Percentiles rank a stretch among this genome's conserved stretches.
Evolutionary conservation across 1,140 invertebrate species (phyloP).

Genomic region (Pseudomyrmex sp.): DNA sequence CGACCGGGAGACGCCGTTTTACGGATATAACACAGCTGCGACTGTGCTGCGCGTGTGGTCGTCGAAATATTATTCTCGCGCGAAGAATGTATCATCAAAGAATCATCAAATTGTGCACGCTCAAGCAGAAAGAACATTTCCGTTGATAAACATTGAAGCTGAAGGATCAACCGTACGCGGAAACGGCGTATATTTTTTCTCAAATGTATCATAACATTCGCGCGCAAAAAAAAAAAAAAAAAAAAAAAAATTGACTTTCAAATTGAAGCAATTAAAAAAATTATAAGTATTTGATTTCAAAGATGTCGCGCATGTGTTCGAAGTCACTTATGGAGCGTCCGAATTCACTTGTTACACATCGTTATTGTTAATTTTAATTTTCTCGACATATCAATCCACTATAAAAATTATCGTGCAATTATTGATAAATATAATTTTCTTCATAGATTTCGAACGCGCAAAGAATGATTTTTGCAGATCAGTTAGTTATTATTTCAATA

Average conservation of each 20-base stretch:
- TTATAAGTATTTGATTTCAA: background rate
- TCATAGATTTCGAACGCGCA: no score
- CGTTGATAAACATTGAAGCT: background rate
- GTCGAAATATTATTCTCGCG: slow-evolving; percentile 8
- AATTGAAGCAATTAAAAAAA: background rate
- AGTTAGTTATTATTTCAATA: slow-evolving; percentile 39
- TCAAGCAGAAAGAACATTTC: background rate
- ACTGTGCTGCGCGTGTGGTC: background rate
- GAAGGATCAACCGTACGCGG: background rate
- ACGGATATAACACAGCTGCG: slow-evolving; percentile 3
- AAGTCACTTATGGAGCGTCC: no score
- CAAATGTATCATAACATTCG: background rate
- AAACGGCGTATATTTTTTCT: background rate
- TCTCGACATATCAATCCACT: no score
- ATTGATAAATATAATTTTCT: no score
- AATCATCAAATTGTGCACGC: background rate
- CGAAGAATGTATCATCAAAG: background rate
- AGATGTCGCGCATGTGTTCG: background rate
- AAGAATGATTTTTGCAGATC: slow-evolving; percentile 19
- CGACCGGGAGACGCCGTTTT: slow-evolving; percentile 6
- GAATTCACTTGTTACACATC: no score
- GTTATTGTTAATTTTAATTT: no score
- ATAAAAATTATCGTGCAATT: no score
- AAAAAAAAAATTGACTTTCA: background rate
- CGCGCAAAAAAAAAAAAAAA: no score